Evolutionary conservation across 2,888 invertebrate species (phyloP), one percentile per base, ranked within the genome.

Genomic region (Morpho achilles): DNA sequence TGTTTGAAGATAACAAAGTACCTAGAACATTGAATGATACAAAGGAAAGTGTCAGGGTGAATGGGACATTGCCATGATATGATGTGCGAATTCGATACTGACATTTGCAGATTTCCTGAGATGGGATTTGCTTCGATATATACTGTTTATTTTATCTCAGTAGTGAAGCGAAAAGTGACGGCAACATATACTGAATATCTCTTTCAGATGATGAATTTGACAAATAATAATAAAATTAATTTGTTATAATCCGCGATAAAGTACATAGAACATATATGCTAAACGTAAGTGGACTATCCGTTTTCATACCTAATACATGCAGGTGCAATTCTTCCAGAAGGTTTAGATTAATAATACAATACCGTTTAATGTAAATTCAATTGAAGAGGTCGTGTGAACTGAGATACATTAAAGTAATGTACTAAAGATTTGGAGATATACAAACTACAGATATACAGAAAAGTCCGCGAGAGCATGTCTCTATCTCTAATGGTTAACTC

Each of bases 11-110:
- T 64, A 62, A 62, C 64, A 65, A 65, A 65, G 63, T 62, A 64
- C 59, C 60, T 62, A 58, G 54, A 61, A 64, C 65, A 63, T 66
- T 60, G 60, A 51, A 55, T 53, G 62, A 58, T 61, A 63, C 70
- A 72, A 70, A 73, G 60, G 56, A 53, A 50, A 53, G 58, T 58
- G 58, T 53, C 50, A 60, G 47, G 53, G 48, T 56, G 58, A 55
- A 58, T 59, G 22, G 49, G 10, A 42, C 16, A 56, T 58, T 43
- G 40, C 39, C 23, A 43, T 50, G 41, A 50, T 46, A 53, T 55
- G 51, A 51, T 61, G 64, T 61, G 63, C 67, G 72, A 76, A 76
- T 73, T 76, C 70, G 69, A 66, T 68, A 73, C 74, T 77, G 75
- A 77, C 76, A 73, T 71, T 77, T 74, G 71, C 73, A 73, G 74